These are phyloP conservation scores for Carduelis carduelis DNA, from an alignment of 2,797 vertebrate genomes.

Conservation along the genomic window DNA sequence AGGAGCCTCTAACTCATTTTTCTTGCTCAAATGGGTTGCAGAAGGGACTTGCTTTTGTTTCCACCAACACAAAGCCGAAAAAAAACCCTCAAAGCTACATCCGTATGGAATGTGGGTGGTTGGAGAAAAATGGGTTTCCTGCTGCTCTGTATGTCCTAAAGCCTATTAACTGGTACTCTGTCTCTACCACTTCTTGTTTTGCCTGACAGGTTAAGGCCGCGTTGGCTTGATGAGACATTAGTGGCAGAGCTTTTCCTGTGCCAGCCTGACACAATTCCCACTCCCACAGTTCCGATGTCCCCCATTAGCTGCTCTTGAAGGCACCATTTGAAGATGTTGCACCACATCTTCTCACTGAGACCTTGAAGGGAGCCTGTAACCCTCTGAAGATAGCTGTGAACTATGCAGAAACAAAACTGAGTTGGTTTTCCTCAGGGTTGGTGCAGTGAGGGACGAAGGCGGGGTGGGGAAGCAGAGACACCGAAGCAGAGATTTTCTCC, in stretches of 20 bases:
- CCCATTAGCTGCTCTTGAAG: neutral
- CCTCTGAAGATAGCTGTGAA: neutral
- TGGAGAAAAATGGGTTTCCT: slow-evolving; percentile 55
- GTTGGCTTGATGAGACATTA: neutral
- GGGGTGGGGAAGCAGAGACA: neutral
- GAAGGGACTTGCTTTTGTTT: slow-evolving; percentile 53
- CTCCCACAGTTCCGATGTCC: neutral
- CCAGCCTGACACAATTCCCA: neutral
- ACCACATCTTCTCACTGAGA: neutral
- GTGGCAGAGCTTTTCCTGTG: neutral
- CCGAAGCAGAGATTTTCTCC: neutral
- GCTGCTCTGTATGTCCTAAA: slow-evolving; percentile 44
- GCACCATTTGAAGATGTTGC: neutral
- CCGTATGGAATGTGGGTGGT: slow-evolving; percentile 17
- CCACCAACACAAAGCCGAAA: slow-evolving; percentile 12
- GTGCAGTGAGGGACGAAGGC: neutral
- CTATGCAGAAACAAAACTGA: neutral
- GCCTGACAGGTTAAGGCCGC: slow-evolving; percentile 24
- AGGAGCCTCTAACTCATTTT: slow-evolving; percentile 4
- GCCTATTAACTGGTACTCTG: slow-evolving; percentile 40
- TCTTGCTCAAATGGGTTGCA: slow-evolving; percentile 20
- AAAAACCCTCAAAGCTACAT: slow-evolving; percentile 2
- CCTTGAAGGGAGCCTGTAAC: accelerated
- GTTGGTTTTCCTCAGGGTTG: neutral
- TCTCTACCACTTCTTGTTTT: slow-evolving; percentile 26